A percentile compares a stretch with the other conserved stretches of the same genome.
phyloP scores from a whole-genome alignment of 2,888 invertebrate species.

The Desoria tigrina region DNA sequence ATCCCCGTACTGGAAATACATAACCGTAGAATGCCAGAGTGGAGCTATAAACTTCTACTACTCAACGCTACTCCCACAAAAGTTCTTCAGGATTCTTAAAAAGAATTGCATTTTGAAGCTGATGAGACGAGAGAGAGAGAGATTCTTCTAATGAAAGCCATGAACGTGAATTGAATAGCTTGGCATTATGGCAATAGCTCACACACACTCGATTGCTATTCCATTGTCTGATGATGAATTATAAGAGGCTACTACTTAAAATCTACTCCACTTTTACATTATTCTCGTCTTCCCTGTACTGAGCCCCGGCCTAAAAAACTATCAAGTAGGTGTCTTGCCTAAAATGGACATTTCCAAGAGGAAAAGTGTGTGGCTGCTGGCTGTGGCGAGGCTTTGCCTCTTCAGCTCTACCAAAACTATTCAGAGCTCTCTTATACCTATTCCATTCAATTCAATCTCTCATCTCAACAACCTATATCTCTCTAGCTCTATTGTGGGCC shows the following conservation, averaged over 20 bases:
- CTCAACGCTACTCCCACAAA: too few relatives aligned
- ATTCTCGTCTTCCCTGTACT: not conserved
- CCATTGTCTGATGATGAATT: conserved; percentile 6
- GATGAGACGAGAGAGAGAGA: too few relatives aligned
- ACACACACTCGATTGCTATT: conserved; percentile 6
- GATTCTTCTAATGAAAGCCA: too few relatives aligned
- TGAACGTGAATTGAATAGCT: too few relatives aligned
- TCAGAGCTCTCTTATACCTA: not conserved
- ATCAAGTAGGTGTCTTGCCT: conserved; percentile 12
- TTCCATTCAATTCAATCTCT: not conserved
- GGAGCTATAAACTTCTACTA: too few relatives aligned
- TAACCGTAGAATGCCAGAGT: too few relatives aligned
- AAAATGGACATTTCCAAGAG: conserved; percentile 23
- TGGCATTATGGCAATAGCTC: too few relatives aligned
- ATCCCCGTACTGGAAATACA: too few relatives aligned
- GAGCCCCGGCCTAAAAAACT: not conserved
- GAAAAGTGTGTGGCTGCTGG: conserved; percentile 21
- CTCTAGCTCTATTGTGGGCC: too few relatives aligned
- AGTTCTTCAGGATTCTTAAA: too few relatives aligned
- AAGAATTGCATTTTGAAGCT: too few relatives aligned
- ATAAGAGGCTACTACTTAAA: conserved; percentile 4
- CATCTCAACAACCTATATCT: not conserved
- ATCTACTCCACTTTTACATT: conserved; percentile 5
- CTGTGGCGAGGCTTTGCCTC: not conserved
- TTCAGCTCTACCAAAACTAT: conserved; percentile 4